A percentile compares a stretch with the other conserved stretches of the same genome.
Conservation (phyloP, 2,797 vertebrate species). For the Novumbra hubbsi region DNA sequence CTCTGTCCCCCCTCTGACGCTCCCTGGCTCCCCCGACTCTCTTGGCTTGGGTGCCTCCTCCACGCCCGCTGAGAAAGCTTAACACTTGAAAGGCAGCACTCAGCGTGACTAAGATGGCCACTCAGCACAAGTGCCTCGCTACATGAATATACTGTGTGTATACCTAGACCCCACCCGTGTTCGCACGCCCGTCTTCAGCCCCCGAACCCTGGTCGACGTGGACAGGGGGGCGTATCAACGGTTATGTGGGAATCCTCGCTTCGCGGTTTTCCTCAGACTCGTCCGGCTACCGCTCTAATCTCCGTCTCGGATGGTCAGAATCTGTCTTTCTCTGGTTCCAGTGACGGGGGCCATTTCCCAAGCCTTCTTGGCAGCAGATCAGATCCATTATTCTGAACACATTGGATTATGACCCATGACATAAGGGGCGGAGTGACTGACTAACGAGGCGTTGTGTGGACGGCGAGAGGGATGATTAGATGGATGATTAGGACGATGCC, state of each 20-base stretch:
- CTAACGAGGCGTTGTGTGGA: neutral
- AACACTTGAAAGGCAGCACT: conserved; percentile 38
- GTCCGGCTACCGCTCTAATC: no score
- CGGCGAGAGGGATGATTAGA: no score
- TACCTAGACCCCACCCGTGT: neutral
- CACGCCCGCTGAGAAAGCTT: conserved; percentile 33
- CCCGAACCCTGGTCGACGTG: no score
- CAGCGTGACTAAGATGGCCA: conserved; percentile 49
- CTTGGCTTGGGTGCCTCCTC: neutral
- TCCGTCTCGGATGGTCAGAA: no score
- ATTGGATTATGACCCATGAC: conserved; percentile 20
- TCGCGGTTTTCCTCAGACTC: no score
- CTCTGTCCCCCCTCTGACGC: neutral
- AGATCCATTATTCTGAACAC: conserved; percentile 2
- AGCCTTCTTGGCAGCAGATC: neutral
- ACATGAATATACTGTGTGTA: conserved; percentile 23
- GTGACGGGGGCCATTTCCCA: neutral
- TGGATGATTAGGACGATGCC: neutral
- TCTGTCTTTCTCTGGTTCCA: conserved; percentile 2
- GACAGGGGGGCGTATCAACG: no score
- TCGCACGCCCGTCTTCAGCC: neutral
- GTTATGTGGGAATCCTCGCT: no score
- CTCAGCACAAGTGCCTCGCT: conserved; percentile 57
- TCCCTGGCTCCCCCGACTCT: neutral
- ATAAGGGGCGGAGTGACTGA: conserved; percentile 12